phyloP scores from a whole-genome alignment of 2,888 invertebrate species.

The Lasioglossum pauxillum region DNA sequence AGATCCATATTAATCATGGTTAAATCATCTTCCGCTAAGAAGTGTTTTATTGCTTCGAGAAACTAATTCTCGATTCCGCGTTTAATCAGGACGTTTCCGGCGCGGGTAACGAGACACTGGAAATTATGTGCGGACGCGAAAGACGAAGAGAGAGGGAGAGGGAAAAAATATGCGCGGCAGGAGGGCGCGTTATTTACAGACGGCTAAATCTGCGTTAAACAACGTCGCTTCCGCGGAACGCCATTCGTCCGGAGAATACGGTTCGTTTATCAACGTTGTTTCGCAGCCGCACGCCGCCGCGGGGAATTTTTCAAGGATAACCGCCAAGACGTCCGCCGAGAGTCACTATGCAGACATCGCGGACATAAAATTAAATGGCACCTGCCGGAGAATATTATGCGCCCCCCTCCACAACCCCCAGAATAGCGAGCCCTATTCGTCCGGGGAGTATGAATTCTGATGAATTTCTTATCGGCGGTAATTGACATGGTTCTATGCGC shows the following conservation, averaged over 20 bases:
- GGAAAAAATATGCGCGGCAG: neutral
- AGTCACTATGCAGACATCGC: conserved; percentile 44
- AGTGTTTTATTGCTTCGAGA: neutral
- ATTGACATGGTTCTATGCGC: conserved; percentile 12
- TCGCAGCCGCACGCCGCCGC: conserved; percentile 19
- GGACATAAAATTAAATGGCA: conserved; percentile 55
- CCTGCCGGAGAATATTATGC: conserved; percentile 47
- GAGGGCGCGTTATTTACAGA: conserved; percentile 24
- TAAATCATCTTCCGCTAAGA: neutral
- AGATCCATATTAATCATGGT: no score
- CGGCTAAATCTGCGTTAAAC: conserved; percentile 50
- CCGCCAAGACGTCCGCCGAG: conserved; percentile 39
- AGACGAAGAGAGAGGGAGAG: neutral
- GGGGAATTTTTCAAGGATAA: conserved; percentile 52
- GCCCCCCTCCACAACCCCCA: neutral
- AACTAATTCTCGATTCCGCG: neutral
- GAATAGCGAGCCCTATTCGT: conserved; percentile 17
- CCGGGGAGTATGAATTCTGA: conserved; percentile 26
- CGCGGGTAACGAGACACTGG: neutral
- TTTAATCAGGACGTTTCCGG: conserved; percentile 11
- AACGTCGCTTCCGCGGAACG: conserved; percentile 29
- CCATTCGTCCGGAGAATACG: conserved; percentile 38
- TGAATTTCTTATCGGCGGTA: conserved; percentile 32
- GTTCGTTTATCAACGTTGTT: conserved; percentile 52
- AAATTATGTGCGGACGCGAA: neutral